Base-by-base conservation (phyloP, 2,888 invertebrate genomes). In the Quadriops clusia region DNA sequence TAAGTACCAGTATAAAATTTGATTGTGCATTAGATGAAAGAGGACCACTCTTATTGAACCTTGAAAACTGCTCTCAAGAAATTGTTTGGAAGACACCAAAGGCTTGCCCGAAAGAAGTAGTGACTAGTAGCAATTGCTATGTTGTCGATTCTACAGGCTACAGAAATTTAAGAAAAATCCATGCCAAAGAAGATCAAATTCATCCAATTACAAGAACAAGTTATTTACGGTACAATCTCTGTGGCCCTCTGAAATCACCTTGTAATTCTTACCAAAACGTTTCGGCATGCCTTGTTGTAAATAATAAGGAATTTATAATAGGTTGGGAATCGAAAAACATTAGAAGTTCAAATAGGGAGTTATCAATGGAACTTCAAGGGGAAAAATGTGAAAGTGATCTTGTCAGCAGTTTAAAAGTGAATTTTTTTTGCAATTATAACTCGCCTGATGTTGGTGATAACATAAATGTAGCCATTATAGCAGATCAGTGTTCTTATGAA, bases 71-170 rank as follows among this genome's bases (percentile, higher is more conserved):
- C 21, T 20, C 18, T 13, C 8, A 14, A 3, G 21, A 32, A 9
- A 21, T 32, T 9, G 15, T 27, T 8, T 32, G 32, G 32, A 27
- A 32, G 13, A 32, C 32, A 8, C 32, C 32, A n/a, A 22, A n/a
- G 5, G 32, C 32, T 10, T 32, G 32, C 15, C 32, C 32, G 7
- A 5, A 8, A 3, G 11, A 26, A 8, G 27, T 26, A 15, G 4
- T 21, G 10, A 10, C 21, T 10, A 21, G 21, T 21, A 9, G 11
- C 9, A 21, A 21, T 5, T 21, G 21, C 11, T 21, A 9, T 21
- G 21, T 21, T 10, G 5, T 5, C 4, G 21, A 21, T 6, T 13
- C n/a, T n/a, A n/a, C 22, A 10, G 32, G 32, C 1, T 12, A 32
- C 8, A 20, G 27, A 10, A 21, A 27, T 27, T 10, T 32, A 21